These are phyloP conservation scores for Desmophyllum pertusum DNA, from an alignment of 92 coral and sea anemone species.

Conservation along the genomic window DNA sequence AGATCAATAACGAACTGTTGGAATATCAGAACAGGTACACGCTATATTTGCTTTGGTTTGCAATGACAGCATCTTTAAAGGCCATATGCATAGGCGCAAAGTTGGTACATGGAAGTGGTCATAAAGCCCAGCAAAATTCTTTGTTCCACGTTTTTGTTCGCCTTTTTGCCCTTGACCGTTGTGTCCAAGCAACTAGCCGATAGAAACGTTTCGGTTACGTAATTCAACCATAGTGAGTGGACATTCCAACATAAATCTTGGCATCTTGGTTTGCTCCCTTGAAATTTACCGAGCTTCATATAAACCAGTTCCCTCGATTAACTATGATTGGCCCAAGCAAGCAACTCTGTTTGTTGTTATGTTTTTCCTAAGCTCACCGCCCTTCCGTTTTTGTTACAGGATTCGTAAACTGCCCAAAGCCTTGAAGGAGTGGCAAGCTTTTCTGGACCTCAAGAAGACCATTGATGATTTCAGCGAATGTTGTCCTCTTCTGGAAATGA, in stretches of 20 bases:
- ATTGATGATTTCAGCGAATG: conserved; percentile 99
- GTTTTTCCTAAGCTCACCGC: neutral
- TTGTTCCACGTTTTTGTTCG: too few species aligned
- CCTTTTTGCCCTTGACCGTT: too few species aligned
- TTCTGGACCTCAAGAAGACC: conserved; percentile 96
- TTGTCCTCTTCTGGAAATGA: conserved; percentile 98
- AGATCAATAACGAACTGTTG: conserved; percentile 85
- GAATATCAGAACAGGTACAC: conserved; percentile 94
- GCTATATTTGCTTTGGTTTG: neutral
- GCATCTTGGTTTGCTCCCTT: too few species aligned
- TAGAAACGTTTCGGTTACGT: too few species aligned
- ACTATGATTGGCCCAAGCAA: neutral
- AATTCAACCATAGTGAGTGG: too few species aligned
- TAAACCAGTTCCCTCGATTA: too few species aligned
- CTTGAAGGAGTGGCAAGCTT: conserved; percentile 98
- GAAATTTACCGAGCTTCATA: too few species aligned
- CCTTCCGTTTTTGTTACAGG: conserved; percentile 35
- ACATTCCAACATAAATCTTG: too few species aligned
- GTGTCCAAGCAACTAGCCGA: too few species aligned
- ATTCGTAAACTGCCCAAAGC: conserved; percentile 98
- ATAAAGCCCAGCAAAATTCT: too few species aligned
- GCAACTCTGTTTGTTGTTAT: neutral
- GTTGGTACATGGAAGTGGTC: too few species aligned
- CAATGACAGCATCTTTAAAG: neutral
- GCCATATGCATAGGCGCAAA: too few species aligned